Percentiles rank a stretch among this genome's conserved stretches.
These are phyloP conservation scores for Oeneis ivallda DNA, from an alignment of 2,888 invertebrate genomes.

Conservation along the genomic window DNA sequence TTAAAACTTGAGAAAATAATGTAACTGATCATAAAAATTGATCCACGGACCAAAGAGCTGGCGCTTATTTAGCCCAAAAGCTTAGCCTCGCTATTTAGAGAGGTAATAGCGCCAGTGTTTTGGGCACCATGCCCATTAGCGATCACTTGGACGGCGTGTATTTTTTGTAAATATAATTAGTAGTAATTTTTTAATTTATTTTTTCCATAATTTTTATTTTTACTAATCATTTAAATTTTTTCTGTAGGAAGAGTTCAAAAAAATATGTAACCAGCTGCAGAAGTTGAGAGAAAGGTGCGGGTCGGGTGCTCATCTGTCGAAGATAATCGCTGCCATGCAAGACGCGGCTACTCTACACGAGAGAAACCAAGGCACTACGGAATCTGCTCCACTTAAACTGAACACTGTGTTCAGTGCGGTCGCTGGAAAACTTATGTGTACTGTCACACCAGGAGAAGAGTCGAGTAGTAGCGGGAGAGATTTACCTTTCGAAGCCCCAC, in stretches of 20 bases:
- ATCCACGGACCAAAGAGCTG: too few species aligned
- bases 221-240: not conserved
- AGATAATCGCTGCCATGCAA: constrained; percentile 91
- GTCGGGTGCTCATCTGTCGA: constrained; percentile 87
- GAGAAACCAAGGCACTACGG: constrained; percentile 73
- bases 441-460: constrained; percentile 76
- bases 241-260: constrained; percentile 88
- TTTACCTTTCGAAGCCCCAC: constrained; percentile 72
- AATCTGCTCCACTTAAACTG: constrained; percentile 73
- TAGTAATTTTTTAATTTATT: too few species aligned
- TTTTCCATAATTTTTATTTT: too few species aligned
- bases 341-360: constrained; percentile 86
- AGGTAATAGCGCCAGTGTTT: too few species aligned
- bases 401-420: constrained; percentile 80
- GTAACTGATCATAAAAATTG: too few species aligned
- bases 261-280: constrained; percentile 90
- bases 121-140: too few species aligned
- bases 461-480: constrained; percentile 77
- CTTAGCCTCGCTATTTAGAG: too few species aligned
- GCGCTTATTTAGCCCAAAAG: too few species aligned
- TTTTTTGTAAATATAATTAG: too few species aligned
- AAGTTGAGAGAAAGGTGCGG: constrained; percentile 89
- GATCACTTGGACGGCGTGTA: too few species aligned
- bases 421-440: constrained; percentile 77
- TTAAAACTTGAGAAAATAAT: too few species aligned